Evolutionary conservation across 2,113 vertebrate genomes (phyloP), one percentile per base, ranked within the genome.

Genomic region (Calyptomena viridis): DNA sequence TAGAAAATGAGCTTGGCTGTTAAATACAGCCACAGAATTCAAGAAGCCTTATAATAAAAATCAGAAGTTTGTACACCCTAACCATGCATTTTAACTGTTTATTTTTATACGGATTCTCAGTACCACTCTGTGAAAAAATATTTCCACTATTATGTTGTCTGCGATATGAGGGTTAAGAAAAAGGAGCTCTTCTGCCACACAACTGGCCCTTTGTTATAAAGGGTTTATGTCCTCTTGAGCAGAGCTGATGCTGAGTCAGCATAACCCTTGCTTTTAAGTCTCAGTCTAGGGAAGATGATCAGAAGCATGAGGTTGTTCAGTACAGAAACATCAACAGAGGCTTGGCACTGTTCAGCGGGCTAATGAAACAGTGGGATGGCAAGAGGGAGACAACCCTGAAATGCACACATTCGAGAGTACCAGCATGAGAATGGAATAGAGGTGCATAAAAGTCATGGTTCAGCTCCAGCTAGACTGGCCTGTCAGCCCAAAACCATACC

Each of bases 351-450:
- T 52, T 49, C 75, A 53, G 35, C 1, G 10, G 35, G 30, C 52
- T 63, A 66, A 71, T 11, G 39, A 8, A 66, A 60, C 2, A 6
- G 20, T 3, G 27, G 40, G 75, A 58, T 2, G 1, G 37, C 44
- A 50, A 46, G 17, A 31, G 12, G 7, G 7, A 12, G 11, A 46
- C 31, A 88, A 75, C 17, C 10, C 35, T 39, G 47, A 50, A 56
- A 40, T 1, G 22, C 49, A 25, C 1, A 1, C 0, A 0, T 55
- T 37, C 20, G 12, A 35, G 17, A 7, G 52, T 15, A n/a, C 35
- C 6, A 37, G 59, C 76, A 56, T 3, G 12, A 53, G 39, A 83
- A 49, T 0, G 0, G 33, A 79, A 77, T 6, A 55, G 18, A 52
- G 23, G 11, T 24, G 13, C 1, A 1, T 15, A 9, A 22, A 76